Conservation (phyloP, 2,113 vertebrate species). For the Microtus pennsylvanicus region DNA sequence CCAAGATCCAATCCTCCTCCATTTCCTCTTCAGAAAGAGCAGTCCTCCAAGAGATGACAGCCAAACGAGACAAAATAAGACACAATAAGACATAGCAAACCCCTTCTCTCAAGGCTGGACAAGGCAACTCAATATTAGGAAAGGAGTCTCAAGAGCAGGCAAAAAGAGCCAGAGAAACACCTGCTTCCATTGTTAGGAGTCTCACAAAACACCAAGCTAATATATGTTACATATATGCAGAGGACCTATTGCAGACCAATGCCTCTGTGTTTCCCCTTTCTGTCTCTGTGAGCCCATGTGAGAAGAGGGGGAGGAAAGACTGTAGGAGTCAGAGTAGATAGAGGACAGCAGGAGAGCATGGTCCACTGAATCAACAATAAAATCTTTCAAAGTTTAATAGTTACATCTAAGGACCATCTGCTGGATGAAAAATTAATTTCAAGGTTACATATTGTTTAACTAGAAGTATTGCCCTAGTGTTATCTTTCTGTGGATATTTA, state of each 20-base stretch:
- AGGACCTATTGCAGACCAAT: not conserved
- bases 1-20: not conserved
- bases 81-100: not conserved
- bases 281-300: not conserved
- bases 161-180: not conserved
- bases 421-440: not conserved
- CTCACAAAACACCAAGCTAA: not conserved
- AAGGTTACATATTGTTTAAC: slow-evolving; percentile 13
- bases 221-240: not conserved
- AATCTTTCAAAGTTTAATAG: slow-evolving; percentile 13
- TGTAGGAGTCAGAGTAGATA: not conserved
- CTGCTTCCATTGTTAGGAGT: not conserved
- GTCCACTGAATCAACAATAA: not conserved
- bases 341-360: not conserved
- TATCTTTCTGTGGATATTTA: not conserved
- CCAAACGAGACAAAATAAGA: not conserved
- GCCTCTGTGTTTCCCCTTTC: not conserved
- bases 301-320: not conserved
- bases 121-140: not conserved
- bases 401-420: not conserved
- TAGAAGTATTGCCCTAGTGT: not conserved
- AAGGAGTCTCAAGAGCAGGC: not conserved
- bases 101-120: not conserved
- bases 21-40: not conserved
- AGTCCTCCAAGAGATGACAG: not conserved